Evolutionary conservation across 1,140 invertebrate species (phyloP), one percentile per base, ranked within the genome.

Genomic region (Ladona fulva): DNA sequence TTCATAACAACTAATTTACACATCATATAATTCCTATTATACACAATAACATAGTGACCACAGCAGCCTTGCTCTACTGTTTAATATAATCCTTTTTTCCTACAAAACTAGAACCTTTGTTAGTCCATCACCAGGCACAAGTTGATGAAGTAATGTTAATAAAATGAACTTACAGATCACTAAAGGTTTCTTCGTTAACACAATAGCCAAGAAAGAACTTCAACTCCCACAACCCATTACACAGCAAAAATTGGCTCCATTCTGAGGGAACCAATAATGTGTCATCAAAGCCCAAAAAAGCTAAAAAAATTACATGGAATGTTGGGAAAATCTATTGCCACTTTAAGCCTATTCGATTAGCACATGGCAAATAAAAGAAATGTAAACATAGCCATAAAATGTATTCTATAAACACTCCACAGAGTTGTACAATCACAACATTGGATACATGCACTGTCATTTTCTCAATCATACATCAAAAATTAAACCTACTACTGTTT

Each of bases 91-190:
- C 59, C 77, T 42, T n/a, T 59, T 77, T 42, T 77, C 25, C 29
- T 66, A 66, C 77, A n/a, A 25, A 25, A 59, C n/a, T 59, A 25
- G 52, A 24, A 76, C 42, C 24, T 42, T 76, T 75, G 44, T 77
- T 78, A 77, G 77, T 78, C 78, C 78, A 79, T 77, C 78, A 79
- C 78, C 78, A 79, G 24, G 77, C 78, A 76, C 78, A 78, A 73
- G 76, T 76, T 79, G 73, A 75, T 25, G 76, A 77, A 79, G 52
- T 42, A 24, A 25, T 79, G 78, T 78, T 78, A 79, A 79, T 79
- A 76, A 75, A 79, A 79, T 78, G 77, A 77, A 66, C 52, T 66
- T 66, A 66, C 52, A 66, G 52, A 66, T 66, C 52, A 66, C 52
- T 66, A 66, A 66, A 66, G 52, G 52, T 66, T 66, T 66, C 52